A percentile compares a stretch with the other conserved stretches of the same genome.
These are phyloP conservation scores for Dinocampus coccinellae DNA, from an alignment of 2,888 invertebrate genomes.

Conservation along the genomic window DNA sequence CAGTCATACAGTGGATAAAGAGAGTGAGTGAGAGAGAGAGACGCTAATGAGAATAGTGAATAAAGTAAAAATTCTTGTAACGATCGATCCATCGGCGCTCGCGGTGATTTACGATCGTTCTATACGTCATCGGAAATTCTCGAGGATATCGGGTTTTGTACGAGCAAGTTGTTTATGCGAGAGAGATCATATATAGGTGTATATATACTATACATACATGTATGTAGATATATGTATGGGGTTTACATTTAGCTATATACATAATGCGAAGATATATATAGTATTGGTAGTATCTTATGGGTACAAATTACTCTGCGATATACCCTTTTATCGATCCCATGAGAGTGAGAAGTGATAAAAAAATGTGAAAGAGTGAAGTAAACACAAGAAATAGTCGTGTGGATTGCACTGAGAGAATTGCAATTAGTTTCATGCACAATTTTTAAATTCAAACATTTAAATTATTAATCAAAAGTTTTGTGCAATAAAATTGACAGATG, in stretches of 20 bases:
- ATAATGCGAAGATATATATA: background rate
- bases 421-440: background rate
- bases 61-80: constrained; percentile 26
- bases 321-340: constrained; percentile 22
- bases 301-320: constrained; percentile 27
- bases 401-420: constrained; percentile 9
- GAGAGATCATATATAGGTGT: background rate
- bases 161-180: constrained; percentile 8
- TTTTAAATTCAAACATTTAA: background rate
- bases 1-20: background rate
- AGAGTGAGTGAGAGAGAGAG: background rate
- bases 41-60: constrained; percentile 24
- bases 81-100: constrained; percentile 38
- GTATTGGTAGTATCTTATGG: constrained; percentile 8
- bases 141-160: constrained; percentile 17
- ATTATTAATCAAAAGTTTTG: constrained; percentile 6
- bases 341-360: constrained; percentile 3
- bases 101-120: constrained; percentile 39
- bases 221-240: background rate
- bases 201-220: background rate
- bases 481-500: too few relatives aligned
- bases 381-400: constrained; percentile 6
- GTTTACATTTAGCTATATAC: background rate
- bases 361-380: background rate
- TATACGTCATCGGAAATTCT: constrained; percentile 38